Base-by-base conservation (phyloP, 2,888 invertebrate species). In the Nephrotoma guestfalica region DNA sequence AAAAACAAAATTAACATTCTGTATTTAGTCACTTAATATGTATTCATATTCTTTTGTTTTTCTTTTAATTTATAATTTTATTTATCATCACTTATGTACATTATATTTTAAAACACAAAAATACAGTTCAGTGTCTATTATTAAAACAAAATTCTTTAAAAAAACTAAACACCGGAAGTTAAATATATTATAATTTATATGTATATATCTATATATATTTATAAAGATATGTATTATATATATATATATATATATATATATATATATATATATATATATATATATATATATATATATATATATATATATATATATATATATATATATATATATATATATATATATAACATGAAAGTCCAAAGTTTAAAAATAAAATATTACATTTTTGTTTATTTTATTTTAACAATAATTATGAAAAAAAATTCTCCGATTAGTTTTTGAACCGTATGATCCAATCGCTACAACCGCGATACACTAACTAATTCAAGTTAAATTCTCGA, bases 391-490 rank as follows among this genome's bases (percentile, higher is more conserved):
- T 71, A 71, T 18, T 71, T 71, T 30, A 30, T 71, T 71, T 30
- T 41, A 84, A 84, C 83, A 42, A 41, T 41, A 84, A 11, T 13
- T 13, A 47, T 13, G 47, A 47, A 47, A 47, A 9, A 47, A 47
- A 47, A 2, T 84, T 84, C 42, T 41, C 30, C 84, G n/a, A 41
- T 15, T 84, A 41, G 6, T 41, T 84, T 41, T 41, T 41, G 41
- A 42, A 42, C 42, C 41, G 42, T 41, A 84, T 41, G 42, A 42
- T 84, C 84, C 84, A 84, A 41, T 84, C 84, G 84, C 84, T 84
- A 84, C 84, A 84, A 84, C 84, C 84, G 84, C 84, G 84, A 84
- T 84, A 84, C 84, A 84, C 84, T 84, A 15, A 84, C 84, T 84
- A 84, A 84, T 84, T 42, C 42, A 84, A 84, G 84, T 84, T 41